Conservation (phyloP, 2,888 invertebrate species). For the Thereva nobilitata region DNA sequence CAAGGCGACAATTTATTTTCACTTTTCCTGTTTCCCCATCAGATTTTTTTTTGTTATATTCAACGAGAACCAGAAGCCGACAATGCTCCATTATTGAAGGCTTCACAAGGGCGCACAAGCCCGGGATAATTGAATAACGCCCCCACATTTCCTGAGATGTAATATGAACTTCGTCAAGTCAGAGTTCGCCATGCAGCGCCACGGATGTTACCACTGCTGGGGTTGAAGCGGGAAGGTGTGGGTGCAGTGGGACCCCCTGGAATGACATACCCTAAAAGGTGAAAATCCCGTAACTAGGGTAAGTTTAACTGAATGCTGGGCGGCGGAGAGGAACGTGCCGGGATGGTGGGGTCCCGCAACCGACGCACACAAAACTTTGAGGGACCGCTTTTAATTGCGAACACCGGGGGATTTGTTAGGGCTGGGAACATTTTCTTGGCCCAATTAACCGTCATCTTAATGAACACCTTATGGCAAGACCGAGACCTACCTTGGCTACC, state of each 20-base stretch:
- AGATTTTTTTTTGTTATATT: conserved; percentile 6
- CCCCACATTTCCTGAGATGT: conserved; percentile 37
- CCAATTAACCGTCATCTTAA: conserved; percentile 47
- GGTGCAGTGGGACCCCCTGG: background rate
- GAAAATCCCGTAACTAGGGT: conserved; percentile 33
- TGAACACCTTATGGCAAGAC: conserved; percentile 44
- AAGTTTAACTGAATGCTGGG: conserved; percentile 28
- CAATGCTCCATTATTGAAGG: conserved; percentile 30
- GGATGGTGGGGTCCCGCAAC: background rate
- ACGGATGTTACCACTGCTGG: background rate
- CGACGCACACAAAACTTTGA: conserved; percentile 1
- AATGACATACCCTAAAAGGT: conserved; percentile 20
- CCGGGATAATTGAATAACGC: conserved; percentile 43
- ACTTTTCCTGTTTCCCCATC: conserved; percentile 1
- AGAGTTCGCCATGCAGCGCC: conserved; percentile 22
- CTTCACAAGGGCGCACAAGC: conserved; percentile 41
- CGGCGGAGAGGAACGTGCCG: conserved; percentile 25
- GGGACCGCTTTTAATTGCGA: conserved; percentile 39
- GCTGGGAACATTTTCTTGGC: conserved; percentile 42
- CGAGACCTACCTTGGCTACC: conserved; percentile 21
- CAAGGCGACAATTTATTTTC: conserved; percentile 11
- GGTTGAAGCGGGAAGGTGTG: conserved; percentile 1
- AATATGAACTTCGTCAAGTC: conserved; percentile 25
- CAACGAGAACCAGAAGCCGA: background rate
- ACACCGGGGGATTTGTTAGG: conserved; percentile 39